Evolutionary conservation across 2,113 vertebrate species (phyloP).

Genomic region (Kryptolebias marmoratus): DNA sequence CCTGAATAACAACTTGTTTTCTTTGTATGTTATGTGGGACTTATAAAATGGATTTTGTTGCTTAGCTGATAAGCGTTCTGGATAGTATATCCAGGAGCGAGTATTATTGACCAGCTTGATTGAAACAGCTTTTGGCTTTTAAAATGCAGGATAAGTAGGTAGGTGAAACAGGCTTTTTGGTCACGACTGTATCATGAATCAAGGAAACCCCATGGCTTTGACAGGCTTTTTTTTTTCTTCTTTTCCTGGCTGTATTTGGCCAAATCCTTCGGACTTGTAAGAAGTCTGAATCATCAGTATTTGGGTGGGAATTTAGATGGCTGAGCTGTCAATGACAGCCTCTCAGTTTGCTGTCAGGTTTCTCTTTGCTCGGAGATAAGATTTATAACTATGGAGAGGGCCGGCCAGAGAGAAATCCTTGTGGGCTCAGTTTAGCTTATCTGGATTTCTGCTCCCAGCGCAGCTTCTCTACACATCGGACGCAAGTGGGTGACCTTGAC

Average conservation of each 20-base stretch:
- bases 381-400: constrained; percentile 69
- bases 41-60: constrained; percentile 52
- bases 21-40: constrained; percentile 58
- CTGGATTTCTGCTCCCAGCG: constrained; percentile 73
- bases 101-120: constrained; percentile 15
- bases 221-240: constrained; percentile 6
- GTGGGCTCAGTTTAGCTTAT: constrained; percentile 76
- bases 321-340: constrained; percentile 65
- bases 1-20: constrained; percentile 78
- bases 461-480: constrained; percentile 48
- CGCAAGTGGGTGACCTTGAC: constrained; percentile 79
- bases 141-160: neutral
- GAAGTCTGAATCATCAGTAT: constrained; percentile 58
- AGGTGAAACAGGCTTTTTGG: constrained; percentile 14
- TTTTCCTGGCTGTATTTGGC: constrained; percentile 16
- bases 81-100: constrained; percentile 11
- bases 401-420: constrained; percentile 64
- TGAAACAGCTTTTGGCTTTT: constrained; percentile 10
- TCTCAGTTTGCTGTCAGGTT: constrained; percentile 70
- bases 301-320: constrained; percentile 60
- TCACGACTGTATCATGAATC: constrained; percentile 24
- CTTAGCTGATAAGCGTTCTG: constrained; percentile 34
- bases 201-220: constrained; percentile 3
- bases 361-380: constrained; percentile 73
- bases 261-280: constrained; percentile 40